Base-by-base conservation (phyloP, 2,888 invertebrate genomes). In the Mellilla xanthometata region DNA sequence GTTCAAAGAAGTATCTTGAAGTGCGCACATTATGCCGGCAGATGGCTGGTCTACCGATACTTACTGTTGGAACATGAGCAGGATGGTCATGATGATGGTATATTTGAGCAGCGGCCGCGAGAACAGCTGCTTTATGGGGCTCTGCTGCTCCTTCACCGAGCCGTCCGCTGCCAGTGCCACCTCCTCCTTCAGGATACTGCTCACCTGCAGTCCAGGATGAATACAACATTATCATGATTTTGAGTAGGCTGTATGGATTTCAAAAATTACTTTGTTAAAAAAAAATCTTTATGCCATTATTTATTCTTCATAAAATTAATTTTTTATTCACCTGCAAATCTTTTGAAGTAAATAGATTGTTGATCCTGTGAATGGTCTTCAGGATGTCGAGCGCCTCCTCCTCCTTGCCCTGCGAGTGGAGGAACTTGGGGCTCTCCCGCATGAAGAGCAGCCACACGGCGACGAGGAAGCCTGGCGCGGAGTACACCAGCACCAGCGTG, bases 351-450 rank as follows among this genome's bases (percentile, higher is more conserved):
- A 59, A 50, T 1, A 69, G 35, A 19, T 74, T 44, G 48, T 87
- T 87, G 1, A 76, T 30, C 30, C 63, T 75, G 38, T 87, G 68
- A 6, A 87, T 85, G 2, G 46, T 60, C 27, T 48, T 69, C 34
- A 88, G 54, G 8, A 77, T 74, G 1, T 72, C 52, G 31, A 95
- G 60, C 0, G 95, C 93, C 46, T 88, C 82, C 0, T 88, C 76
- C 23, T 79, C 53, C 71, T 81, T 65, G 72, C 93, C 93, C 57
- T 92, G 93, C 0, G 92, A 81, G 30, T 93, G 84, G 22, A 92
- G 77, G 65, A 92, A 96, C 72, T 95, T 95, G 0, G 96, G 96
- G 56, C 95, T 96, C 73, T 96, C 96, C 0, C 94, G 93, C 64
- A 93, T 83, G 44, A 83, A 84, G 19, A 81, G 74, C 7, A 93